Evolutionary conservation across 2,888 invertebrate genomes (phyloP).

Genomic region (Microctonus hyperodae): DNA sequence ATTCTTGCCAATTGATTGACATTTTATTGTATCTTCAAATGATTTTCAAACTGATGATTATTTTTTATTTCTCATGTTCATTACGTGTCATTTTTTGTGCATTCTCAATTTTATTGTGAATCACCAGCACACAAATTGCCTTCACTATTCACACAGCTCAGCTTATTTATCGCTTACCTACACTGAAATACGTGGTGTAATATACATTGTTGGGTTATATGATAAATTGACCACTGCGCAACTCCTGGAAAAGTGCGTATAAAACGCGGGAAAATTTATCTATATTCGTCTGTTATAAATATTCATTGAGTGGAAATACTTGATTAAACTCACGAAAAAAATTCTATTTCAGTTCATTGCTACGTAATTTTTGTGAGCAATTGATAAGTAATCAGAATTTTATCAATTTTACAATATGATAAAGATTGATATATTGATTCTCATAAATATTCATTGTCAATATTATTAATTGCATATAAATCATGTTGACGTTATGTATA

Average conservation of each 20-base stretch:
- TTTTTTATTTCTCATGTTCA: slow-evolving; percentile 5
- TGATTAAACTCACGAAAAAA: no score
- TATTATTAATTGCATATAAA: not conserved
- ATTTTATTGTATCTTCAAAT: slow-evolving; percentile 40
- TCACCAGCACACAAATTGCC: no score
- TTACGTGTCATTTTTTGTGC: no score
- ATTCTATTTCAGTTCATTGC: no score
- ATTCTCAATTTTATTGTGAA: no score
- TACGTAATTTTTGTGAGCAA: no score
- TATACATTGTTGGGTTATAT: not conserved
- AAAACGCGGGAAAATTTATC: not conserved
- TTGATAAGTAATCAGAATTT: not conserved
- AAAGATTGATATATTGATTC: not conserved
- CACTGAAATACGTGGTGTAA: no score
- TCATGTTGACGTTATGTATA: no score
- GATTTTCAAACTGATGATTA: not conserved
- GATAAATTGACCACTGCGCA: not conserved
- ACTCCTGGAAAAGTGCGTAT: not conserved
- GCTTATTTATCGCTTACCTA: not conserved
- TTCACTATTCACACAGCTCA: no score
- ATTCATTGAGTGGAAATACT: no score
- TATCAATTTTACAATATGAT: no score
- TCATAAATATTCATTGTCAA: not conserved
- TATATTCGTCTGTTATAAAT: not conserved
- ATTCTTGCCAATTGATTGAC: slow-evolving; percentile 67